Conservation (phyloP, 2,888 invertebrate species). For the Polyommatus iphigenia region DNA sequence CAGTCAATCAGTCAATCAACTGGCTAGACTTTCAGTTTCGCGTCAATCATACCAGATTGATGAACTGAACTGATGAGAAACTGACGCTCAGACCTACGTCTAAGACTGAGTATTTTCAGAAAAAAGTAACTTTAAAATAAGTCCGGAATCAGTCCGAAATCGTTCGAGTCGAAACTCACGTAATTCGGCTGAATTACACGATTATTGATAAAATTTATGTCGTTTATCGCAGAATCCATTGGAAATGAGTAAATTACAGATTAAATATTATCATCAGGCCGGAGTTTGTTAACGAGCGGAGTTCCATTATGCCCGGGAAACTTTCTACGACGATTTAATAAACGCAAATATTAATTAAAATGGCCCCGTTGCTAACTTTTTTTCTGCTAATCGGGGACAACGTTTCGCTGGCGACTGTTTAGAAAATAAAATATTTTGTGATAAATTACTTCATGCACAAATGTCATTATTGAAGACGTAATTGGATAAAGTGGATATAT, state of each 20-base stretch:
- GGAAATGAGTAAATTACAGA: conserved; percentile 29
- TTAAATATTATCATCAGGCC: conserved; percentile 28
- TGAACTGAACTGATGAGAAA: too few species aligned
- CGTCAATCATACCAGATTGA: too few species aligned
- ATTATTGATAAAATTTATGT: conserved; percentile 23
- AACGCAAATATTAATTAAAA: conserved; percentile 24
- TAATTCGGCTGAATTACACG: neutral
- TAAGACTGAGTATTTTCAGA: too few species aligned
- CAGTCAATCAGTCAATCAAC: too few species aligned
- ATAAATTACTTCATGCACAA: neutral
- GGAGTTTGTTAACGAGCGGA: conserved; percentile 25
- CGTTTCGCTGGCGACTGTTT: neutral
- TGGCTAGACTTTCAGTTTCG: too few species aligned
- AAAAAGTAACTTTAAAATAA: too few species aligned
- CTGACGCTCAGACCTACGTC: too few species aligned
- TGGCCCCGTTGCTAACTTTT: conserved; percentile 13
- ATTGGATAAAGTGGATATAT: too few species aligned
- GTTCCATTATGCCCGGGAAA: conserved; percentile 14
- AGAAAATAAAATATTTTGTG: neutral
- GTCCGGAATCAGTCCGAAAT: neutral
- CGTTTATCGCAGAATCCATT: conserved; percentile 22
- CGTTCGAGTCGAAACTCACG: neutral
- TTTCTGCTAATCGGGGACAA: neutral
- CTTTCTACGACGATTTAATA: conserved; percentile 21
- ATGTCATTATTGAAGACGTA: too few species aligned